These are phyloP conservation scores for Scaptomyza reducta DNA, from an alignment of 2,888 invertebrate genomes.

Conservation along the genomic window DNA sequence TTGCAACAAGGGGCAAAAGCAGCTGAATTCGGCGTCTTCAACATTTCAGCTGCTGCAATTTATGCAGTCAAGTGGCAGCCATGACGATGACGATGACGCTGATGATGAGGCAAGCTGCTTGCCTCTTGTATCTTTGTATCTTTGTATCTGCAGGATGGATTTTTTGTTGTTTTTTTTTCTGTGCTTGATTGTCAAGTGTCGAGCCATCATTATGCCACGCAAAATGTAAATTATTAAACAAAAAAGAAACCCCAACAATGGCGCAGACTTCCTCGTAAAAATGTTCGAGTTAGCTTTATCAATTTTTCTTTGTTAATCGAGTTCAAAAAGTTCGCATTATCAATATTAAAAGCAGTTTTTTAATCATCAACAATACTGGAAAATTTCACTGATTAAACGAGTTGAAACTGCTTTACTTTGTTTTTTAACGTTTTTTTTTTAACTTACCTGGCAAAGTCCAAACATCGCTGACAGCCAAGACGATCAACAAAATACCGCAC, in stretches of 20 bases:
- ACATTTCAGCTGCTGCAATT: constrained; percentile 66
- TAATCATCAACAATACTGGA: not conserved
- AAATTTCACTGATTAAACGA: constrained; percentile 13
- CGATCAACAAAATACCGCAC: constrained; percentile 73
- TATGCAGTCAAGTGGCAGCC: constrained; percentile 72
- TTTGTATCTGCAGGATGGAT: constrained; percentile 61
- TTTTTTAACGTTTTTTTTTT: not conserved
- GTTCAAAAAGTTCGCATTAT: constrained; percentile 60
- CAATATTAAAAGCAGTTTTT: constrained; percentile 1
- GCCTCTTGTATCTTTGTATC: constrained; percentile 34
- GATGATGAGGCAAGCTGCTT: constrained; percentile 43
- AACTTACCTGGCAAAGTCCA: constrained; percentile 83
- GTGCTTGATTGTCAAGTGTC: constrained; percentile 66
- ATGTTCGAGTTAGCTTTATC: constrained; percentile 47
- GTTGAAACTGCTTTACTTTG: constrained; percentile 19
- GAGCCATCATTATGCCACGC: constrained; percentile 53
- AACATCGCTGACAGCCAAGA: constrained; percentile 77
- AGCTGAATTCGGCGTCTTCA: constrained; percentile 52
- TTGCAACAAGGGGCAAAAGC: not conserved
- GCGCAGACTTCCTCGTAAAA: constrained; percentile 14
- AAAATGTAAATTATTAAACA: constrained; percentile 21
- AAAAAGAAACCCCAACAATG: constrained; percentile 25
- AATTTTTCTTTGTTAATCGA: constrained; percentile 45
- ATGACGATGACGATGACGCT: constrained; percentile 46
- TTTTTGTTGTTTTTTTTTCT: constrained; percentile 21